phyloP scores from a whole-genome alignment of 2,888 invertebrate species.

The Amitus sp. region DNA sequence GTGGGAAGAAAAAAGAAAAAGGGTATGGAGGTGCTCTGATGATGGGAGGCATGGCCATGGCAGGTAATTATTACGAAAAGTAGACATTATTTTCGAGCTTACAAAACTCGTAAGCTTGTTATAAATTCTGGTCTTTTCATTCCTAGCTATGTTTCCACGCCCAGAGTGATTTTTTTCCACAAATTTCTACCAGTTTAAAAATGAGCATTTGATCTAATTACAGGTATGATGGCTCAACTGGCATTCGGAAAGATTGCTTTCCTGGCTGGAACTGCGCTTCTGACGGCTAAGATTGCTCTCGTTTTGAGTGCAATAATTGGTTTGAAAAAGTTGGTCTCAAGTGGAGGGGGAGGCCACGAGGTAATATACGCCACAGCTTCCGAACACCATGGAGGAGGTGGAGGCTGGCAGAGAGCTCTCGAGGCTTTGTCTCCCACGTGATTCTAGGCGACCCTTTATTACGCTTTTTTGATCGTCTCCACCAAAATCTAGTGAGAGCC shows the following conservation, averaged over 20 bases:
- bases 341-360: slow-evolving; percentile 67
- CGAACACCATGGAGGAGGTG: slow-evolving; percentile 60
- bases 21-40: slow-evolving; percentile 68
- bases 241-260: slow-evolving; percentile 76
- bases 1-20: slow-evolving; percentile 67
- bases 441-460: slow-evolving; percentile 21
- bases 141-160: no score
- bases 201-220: background rate
- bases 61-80: no score
- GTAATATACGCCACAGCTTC: slow-evolving; percentile 69
- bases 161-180: no score
- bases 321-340: slow-evolving; percentile 71
- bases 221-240: slow-evolving; percentile 73
- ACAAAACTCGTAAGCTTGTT: no score
- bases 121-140: no score
- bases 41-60: slow-evolving; percentile 72
- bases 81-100: no score
- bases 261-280: slow-evolving; percentile 74
- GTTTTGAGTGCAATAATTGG: slow-evolving; percentile 72
- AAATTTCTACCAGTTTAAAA: no score
- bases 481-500: slow-evolving; percentile 10
- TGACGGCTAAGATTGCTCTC: slow-evolving; percentile 75
- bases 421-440: slow-evolving; percentile 55
- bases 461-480: background rate
- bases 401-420: slow-evolving; percentile 60